Evolutionary conservation across 2,113 vertebrate genomes (phyloP).

Genomic region (Cyprinus carpio): DNA sequence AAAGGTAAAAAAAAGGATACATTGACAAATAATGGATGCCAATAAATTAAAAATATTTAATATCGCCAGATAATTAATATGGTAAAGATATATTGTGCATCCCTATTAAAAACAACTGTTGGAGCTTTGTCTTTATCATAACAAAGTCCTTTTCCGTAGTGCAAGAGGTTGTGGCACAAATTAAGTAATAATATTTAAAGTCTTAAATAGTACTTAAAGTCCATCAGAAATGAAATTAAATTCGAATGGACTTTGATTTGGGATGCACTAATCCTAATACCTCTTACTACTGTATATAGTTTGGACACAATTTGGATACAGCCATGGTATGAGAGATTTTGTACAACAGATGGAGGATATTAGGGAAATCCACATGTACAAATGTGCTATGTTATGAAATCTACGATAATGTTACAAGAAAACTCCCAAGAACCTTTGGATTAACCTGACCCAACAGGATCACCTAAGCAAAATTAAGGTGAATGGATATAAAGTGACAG

Average conservation of each 20-base stretch:
- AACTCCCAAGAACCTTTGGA: neutral
- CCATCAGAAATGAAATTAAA: neutral
- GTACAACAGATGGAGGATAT: neutral
- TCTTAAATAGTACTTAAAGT: neutral
- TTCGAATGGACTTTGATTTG: neutral
- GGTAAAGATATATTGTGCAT: neutral
- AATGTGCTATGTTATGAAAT: slow-evolving; percentile 4
- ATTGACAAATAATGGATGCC: neutral
- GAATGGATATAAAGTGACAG: slow-evolving; percentile 1
- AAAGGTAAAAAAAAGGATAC: neutral
- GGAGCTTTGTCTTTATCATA: neutral
- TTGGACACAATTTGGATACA: neutral
- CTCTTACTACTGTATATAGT: neutral
- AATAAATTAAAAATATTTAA: neutral
- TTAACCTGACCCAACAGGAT: neutral
- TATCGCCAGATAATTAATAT: neutral
- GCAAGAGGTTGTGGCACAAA: neutral
- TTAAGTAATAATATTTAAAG: neutral
- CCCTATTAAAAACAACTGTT: neutral
- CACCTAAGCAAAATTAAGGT: slow-evolving; percentile 11
- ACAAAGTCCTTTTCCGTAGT: neutral
- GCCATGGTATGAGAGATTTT: neutral
- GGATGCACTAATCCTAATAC: neutral
- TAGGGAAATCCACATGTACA: neutral
- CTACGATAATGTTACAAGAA: neutral